Percentiles rank a stretch among this genome's conserved stretches.
phyloP scores from a whole-genome alignment of 2,797 vertebrate species.

The Chaenodraco wilsoni region DNA sequence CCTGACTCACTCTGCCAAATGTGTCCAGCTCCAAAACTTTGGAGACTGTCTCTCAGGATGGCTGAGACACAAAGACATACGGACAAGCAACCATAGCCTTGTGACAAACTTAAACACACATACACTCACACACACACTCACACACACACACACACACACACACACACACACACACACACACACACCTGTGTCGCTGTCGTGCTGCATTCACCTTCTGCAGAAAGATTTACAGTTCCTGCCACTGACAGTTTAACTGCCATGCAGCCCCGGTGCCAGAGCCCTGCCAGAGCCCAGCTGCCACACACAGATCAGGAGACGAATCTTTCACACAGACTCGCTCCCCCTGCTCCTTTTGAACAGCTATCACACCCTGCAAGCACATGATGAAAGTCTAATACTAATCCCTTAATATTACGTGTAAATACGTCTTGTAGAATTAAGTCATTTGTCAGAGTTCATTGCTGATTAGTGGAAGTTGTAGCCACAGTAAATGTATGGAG shows the following conservation, averaged over 20 bases:
- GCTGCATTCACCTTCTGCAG: constrained; percentile 70
- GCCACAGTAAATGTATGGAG: constrained; percentile 42
- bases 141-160: constrained; percentile 52
- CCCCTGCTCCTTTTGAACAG: constrained; percentile 37
- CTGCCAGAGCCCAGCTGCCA: constrained; percentile 74
- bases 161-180: constrained; percentile 25
- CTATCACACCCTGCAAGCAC: constrained; percentile 32
- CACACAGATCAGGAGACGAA: constrained; percentile 64
- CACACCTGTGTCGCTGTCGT: constrained; percentile 71
- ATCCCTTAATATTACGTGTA: constrained; percentile 11
- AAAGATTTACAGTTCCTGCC: constrained; percentile 71
- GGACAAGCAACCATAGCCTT: constrained; percentile 30
- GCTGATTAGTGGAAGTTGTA: constrained; percentile 40
- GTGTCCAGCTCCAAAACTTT: constrained; percentile 43
- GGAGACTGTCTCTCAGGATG: constrained; percentile 38
- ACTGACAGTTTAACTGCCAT: constrained; percentile 82
- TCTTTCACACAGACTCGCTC: constrained; percentile 55
- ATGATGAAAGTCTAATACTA: constrained; percentile 25
- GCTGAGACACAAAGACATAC: constrained; percentile 40
- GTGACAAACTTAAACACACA: constrained; percentile 34
- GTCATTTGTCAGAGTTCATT: constrained; percentile 38
- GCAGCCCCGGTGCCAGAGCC: constrained; percentile 55
- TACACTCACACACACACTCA: constrained; percentile 25
- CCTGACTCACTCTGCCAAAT: constrained; percentile 68
- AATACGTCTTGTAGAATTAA: constrained; percentile 10